These are phyloP conservation scores for Eueides isabella DNA, from an alignment of 1,140 invertebrate species.

Conservation along the genomic window DNA sequence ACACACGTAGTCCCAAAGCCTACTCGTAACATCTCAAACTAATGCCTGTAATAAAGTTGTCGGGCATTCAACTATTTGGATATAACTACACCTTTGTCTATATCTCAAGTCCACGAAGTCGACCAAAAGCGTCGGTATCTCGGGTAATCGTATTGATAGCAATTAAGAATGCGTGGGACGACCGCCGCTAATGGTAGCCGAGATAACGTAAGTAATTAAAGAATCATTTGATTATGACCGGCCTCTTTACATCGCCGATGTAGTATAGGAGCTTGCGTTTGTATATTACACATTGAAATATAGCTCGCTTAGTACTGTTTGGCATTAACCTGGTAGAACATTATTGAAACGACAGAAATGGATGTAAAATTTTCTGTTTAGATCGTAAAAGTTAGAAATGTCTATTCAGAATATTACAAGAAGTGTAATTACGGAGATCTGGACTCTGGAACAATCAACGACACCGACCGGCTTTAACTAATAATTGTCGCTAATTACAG, in stretches of 20 bases:
- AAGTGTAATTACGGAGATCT: slow-evolving; percentile 30
- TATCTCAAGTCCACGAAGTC: not conserved
- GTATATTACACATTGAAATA: not conserved
- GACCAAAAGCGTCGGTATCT: slow-evolving; percentile 13
- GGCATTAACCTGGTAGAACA: not conserved
- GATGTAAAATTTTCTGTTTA: not conserved
- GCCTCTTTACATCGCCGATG: slow-evolving; percentile 51
- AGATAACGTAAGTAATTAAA: slow-evolving; percentile 67
- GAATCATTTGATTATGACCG: slow-evolving; percentile 66
- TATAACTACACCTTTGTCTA: slow-evolving; percentile 14
- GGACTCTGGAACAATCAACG: slow-evolving; percentile 35
- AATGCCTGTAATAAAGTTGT: not conserved
- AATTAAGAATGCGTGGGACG: slow-evolving; percentile 62
- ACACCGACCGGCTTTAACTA: slow-evolving; percentile 38
- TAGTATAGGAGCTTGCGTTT: slow-evolving; percentile 40
- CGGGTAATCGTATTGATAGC: slow-evolving; percentile 54
- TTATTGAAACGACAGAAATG: no score
- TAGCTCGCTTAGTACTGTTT: not conserved
- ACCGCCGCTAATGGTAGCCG: slow-evolving; percentile 54
- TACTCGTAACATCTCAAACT: slow-evolving; percentile 4
- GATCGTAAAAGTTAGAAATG: not conserved
- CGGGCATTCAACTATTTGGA: not conserved
- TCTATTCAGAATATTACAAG: slow-evolving; percentile 4
- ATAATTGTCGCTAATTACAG: slow-evolving; percentile 50
- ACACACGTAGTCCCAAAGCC: not conserved